phyloP scores from a whole-genome alignment of 1,140 invertebrate species.

The Dendroctonus valens region DNA sequence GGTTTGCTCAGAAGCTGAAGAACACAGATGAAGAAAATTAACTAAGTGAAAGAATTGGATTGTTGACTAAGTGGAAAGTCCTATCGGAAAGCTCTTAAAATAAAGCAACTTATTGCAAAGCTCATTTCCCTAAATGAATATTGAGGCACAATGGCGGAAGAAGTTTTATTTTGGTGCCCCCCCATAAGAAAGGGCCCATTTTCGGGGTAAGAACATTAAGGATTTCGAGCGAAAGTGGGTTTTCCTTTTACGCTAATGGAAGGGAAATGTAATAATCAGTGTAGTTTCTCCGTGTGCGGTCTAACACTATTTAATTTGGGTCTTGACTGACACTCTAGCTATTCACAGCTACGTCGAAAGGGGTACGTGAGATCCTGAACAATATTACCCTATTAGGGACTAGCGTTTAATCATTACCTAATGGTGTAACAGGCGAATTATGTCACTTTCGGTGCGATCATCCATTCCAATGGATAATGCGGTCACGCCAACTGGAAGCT shows the following conservation, averaged over 20 bases:
- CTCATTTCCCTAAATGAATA: slow-evolving; percentile 14
- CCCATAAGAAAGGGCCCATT: slow-evolving; percentile 17
- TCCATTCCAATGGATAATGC: too few species aligned
- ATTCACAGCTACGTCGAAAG: background rate
- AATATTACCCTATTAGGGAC: slow-evolving; percentile 11
- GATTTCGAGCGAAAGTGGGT: slow-evolving; percentile 24
- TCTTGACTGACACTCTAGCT: background rate
- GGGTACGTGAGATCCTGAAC: background rate
- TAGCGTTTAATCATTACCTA: too few species aligned
- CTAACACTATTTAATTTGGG: slow-evolving; percentile 24
- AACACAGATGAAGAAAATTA: too few species aligned
- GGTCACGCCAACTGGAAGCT: too few species aligned
- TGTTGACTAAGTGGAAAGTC: background rate
- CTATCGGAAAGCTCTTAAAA: background rate
- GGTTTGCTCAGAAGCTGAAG: too few species aligned
- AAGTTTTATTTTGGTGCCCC: slow-evolving; percentile 15
- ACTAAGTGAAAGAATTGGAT: background rate
- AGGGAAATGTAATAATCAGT: slow-evolving; percentile 31
- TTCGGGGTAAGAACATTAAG: slow-evolving; percentile 22
- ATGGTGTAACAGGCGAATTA: too few species aligned
- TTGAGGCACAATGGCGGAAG: slow-evolving; percentile 3
- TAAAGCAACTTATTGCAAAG: background rate
- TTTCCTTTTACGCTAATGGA: slow-evolving; percentile 31
- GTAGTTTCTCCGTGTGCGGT: slow-evolving; percentile 26
- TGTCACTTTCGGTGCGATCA: too few species aligned